Conservation (phyloP, 2,888 invertebrate genomes). For the Spisula solida region DNA sequence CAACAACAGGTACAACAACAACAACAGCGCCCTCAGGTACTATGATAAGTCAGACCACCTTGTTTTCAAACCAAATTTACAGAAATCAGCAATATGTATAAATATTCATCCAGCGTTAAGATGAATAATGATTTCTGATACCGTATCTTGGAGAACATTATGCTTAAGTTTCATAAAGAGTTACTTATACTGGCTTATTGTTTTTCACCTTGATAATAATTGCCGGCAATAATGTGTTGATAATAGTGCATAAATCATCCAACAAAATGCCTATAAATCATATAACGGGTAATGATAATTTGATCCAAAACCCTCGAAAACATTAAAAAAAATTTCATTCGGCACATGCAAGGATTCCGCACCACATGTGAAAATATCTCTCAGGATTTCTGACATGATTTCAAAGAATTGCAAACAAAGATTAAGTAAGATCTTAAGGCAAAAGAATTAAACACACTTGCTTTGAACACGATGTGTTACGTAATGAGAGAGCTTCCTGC, state of each 20-base stretch:
- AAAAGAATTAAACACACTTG: constrained; percentile 3
- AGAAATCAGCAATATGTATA: not conserved
- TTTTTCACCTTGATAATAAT: constrained; percentile 22
- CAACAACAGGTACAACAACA: too few species aligned
- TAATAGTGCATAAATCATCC: not conserved
- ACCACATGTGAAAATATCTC: constrained; percentile 16
- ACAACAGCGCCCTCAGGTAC: not conserved
- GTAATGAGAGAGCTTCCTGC: not conserved
- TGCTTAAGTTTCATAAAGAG: not conserved
- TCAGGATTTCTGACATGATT: not conserved
- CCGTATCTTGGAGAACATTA: constrained; percentile 4
- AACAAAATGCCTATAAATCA: constrained; percentile 16
- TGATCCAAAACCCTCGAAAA: constrained; percentile 17
- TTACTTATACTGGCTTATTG: constrained; percentile 6
- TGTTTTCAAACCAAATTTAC: not conserved
- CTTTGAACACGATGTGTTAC: not conserved
- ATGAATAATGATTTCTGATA: not conserved
- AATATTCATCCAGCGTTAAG: not conserved
- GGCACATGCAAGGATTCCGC: not conserved
- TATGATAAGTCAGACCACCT: not conserved
- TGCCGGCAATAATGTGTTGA: not conserved
- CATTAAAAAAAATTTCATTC: constrained; percentile 11
- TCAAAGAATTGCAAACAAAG: not conserved
- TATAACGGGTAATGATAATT: not conserved
- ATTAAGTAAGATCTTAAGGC: not conserved